Evolutionary conservation across 2,113 vertebrate genomes (phyloP).

Genomic region (Strix aluco): DNA sequence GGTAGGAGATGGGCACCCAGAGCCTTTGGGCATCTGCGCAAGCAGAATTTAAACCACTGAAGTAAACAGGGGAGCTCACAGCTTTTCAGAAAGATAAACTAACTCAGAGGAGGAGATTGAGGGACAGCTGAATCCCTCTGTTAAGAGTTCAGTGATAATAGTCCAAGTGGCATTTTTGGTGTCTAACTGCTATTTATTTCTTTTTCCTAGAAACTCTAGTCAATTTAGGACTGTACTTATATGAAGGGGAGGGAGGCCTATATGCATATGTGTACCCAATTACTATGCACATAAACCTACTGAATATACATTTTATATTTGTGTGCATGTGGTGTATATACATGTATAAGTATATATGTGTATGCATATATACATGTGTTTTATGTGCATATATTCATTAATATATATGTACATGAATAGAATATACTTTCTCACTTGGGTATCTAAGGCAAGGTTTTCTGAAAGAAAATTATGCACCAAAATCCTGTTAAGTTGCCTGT

Average conservation of each 20-base stretch:
- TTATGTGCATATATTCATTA: neutral
- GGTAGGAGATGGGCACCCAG: neutral
- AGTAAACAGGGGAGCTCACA: neutral
- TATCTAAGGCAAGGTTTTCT: neutral
- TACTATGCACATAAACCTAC: neutral
- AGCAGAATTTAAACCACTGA: neutral
- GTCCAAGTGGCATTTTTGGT: neutral
- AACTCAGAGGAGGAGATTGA: neutral
- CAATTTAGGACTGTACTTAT: neutral
- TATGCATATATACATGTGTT: neutral
- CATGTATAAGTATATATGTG: neutral
- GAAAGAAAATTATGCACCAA: neutral
- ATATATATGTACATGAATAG: neutral
- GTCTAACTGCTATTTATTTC: neutral
- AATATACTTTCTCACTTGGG: neutral
- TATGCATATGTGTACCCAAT: neutral
- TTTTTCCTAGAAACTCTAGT: neutral
- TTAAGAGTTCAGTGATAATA: neutral
- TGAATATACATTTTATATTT: neutral
- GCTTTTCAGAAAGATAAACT: neutral
- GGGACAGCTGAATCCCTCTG: neutral
- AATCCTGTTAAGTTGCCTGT: neutral
- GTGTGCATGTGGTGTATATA: neutral
- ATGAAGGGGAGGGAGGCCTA: neutral
- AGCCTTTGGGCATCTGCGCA: neutral